Conservation (phyloP, 1,140 invertebrate genomes). For the Rhyacophila brunnea region DNA sequence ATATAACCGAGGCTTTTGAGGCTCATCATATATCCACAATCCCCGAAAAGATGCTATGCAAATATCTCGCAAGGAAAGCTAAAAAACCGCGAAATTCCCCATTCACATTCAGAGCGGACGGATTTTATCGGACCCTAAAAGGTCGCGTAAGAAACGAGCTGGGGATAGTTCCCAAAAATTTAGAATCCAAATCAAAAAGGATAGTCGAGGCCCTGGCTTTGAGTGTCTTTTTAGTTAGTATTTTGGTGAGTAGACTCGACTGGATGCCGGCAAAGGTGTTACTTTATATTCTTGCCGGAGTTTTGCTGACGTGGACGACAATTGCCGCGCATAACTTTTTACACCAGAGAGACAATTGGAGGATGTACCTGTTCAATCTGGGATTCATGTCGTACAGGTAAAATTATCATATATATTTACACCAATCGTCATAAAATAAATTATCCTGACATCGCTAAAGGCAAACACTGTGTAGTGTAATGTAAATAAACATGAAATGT, state of each 20-base stretch:
- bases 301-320: slow-evolving; percentile 55
- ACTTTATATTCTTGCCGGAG: slow-evolving; percentile 29
- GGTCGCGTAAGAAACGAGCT: slow-evolving; percentile 55
- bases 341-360: slow-evolving; percentile 74
- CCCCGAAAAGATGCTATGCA: slow-evolving; percentile 56
- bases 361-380: slow-evolving; percentile 80
- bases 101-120: slow-evolving; percentile 66
- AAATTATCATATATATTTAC: no score
- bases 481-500: no score
- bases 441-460: no score
- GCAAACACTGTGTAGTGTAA: no score
- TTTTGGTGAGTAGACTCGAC: neutral
- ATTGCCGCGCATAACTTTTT: slow-evolving; percentile 77
- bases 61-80: slow-evolving; percentile 62
- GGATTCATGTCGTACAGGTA: slow-evolving; percentile 62
- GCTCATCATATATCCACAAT: slow-evolving; percentile 57
- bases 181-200: neutral
- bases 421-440: no score
- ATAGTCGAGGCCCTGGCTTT: slow-evolving; percentile 4
- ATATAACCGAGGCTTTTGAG: slow-evolving; percentile 76
- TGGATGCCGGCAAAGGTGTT: neutral
- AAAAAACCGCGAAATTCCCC: slow-evolving; percentile 58
- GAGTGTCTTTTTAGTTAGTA: neutral
- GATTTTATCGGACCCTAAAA: slow-evolving; percentile 69
- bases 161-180: slow-evolving; percentile 40